These are phyloP conservation scores for Micromys minutus DNA, from an alignment of 2,113 vertebrate genomes.

Conservation along the genomic window DNA sequence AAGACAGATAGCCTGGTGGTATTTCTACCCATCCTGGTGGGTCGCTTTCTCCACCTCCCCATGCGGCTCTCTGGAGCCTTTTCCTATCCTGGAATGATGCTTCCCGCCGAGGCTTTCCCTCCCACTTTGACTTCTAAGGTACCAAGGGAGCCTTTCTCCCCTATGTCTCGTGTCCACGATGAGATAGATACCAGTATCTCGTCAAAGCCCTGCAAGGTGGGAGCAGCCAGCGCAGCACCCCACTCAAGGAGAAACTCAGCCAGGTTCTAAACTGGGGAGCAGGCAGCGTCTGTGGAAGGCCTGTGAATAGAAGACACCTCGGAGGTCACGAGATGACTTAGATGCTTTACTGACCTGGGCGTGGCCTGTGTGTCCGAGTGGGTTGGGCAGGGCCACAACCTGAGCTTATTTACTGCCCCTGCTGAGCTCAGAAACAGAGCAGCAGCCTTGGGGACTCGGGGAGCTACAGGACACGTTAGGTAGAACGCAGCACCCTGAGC, in stretches of 20 bases:
- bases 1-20: not conserved
- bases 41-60: conserved; percentile 56
- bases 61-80: not conserved
- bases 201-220: not conserved
- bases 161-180: accelerated
- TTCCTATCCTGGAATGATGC: not conserved
- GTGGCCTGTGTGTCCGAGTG: too few species aligned
- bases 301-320: not conserved
- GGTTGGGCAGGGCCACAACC: too few species aligned
- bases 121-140: not conserved
- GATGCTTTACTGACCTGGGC: not conserved
- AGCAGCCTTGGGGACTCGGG: not conserved
- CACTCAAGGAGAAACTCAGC: not conserved
- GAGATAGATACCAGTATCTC: not conserved
- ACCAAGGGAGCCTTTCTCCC: not conserved
- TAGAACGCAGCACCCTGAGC: too few species aligned
- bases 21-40: conserved; percentile 37
- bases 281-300: not conserved
- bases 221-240: not conserved
- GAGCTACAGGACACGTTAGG: not conserved
- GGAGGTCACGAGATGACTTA: not conserved
- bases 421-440: not conserved
- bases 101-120: not conserved
- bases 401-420: not conserved
- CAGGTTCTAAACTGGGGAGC: not conserved